Conservation (phyloP, 23 tunicate species). For the Halocynthia aurantium region DNA sequence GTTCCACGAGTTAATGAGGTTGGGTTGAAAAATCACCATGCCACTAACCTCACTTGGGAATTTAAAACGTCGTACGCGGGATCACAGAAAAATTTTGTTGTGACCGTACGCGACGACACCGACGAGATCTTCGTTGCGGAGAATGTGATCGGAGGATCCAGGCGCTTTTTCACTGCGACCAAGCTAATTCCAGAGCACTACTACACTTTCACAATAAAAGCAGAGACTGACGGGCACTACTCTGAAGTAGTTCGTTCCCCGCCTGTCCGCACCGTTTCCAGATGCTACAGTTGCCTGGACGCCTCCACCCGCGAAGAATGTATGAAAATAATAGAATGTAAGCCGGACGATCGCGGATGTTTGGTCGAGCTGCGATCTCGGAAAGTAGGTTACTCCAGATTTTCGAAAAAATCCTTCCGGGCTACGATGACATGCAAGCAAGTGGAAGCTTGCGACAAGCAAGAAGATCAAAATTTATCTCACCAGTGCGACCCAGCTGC, state of each 20-base stretch:
- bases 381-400: background rate
- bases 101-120: conserved; percentile 42
- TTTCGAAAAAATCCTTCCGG: conserved; percentile 24
- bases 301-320: conserved; percentile 52
- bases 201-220: conserved; percentile 34
- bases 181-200: conserved; percentile 29
- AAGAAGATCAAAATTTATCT: conserved; percentile 36
- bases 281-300: conserved; percentile 59
- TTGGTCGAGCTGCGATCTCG: conserved; percentile 43
- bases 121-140: conserved; percentile 27
- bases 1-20: conserved; percentile 25
- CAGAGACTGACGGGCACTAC: conserved; percentile 16
- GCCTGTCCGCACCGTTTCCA: conserved; percentile 34
- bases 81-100: conserved; percentile 29
- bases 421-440: conserved; percentile 64
- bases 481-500: conserved; percentile 43
- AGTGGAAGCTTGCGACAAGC: conserved; percentile 56
- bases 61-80: conserved; percentile 8
- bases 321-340: conserved; percentile 43
- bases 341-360: conserved; percentile 50
- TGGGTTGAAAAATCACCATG: conserved; percentile 19
- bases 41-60: conserved; percentile 49
- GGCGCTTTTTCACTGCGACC: conserved; percentile 27
- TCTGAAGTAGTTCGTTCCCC: conserved; percentile 4
- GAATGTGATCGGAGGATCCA: conserved; percentile 6